Percentiles rank a stretch among this genome's conserved stretches.
Evolutionary conservation across 2,888 invertebrate species (phyloP).

Genomic region (Drosophila flavopinicola): DNA sequence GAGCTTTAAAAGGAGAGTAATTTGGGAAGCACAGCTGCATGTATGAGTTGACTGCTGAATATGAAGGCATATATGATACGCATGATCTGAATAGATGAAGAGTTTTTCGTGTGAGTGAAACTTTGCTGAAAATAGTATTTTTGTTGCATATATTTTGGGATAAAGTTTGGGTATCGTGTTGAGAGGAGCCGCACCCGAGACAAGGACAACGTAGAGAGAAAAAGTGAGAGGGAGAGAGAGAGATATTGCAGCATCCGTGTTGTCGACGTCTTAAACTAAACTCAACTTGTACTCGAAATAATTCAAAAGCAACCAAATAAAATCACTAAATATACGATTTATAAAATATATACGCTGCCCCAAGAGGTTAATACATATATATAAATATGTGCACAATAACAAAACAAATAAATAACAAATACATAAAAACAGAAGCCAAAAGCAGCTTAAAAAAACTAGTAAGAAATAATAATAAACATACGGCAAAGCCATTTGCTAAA

Average conservation of each 20-base stretch:
- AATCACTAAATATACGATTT: constrained; percentile 32
- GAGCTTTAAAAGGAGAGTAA: constrained; percentile 1
- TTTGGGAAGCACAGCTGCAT: not conserved
- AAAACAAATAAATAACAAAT: constrained; percentile 5
- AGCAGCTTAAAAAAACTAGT: constrained; percentile 12
- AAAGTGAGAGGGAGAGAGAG: not conserved
- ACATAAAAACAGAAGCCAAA: constrained; percentile 3
- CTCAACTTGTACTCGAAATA: constrained; percentile 36
- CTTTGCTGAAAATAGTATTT: constrained; percentile 25
- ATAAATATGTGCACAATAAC: constrained; percentile 10
- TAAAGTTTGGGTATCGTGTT: constrained; percentile 13
- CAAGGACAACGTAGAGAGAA: constrained; percentile 14
- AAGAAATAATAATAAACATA: constrained; percentile 17
- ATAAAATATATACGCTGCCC: constrained; percentile 18
- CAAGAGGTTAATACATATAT: constrained; percentile 23
- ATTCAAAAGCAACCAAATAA: constrained; percentile 28
- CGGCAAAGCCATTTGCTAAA: constrained; percentile 27
- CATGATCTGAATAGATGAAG: constrained; percentile 19
- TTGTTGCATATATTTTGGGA: constrained; percentile 1
- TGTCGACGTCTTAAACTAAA: constrained; percentile 32
- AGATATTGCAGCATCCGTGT: constrained; percentile 28
- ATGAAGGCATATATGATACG: constrained; percentile 13
- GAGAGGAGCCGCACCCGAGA: constrained; percentile 11
- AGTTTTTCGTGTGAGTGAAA: constrained; percentile 18
- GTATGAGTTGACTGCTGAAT: constrained; percentile 7